Conservation (phyloP, 2,888 invertebrate genomes). For the Argyra leucocephala region DNA sequence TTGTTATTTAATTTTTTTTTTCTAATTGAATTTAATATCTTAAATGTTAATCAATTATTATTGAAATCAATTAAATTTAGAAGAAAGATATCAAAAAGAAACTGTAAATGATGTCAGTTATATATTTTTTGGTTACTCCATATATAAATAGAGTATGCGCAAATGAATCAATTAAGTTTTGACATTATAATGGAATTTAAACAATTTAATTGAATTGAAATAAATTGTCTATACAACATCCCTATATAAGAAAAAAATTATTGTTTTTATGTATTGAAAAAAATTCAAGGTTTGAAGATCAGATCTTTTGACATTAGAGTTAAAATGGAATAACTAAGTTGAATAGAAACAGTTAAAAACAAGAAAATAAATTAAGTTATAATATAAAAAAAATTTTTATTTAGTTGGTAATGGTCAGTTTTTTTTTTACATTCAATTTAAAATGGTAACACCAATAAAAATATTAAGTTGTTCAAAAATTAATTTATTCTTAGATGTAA, state of each 20-base stretch:
- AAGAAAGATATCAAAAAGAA: neutral
- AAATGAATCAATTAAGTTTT: neutral
- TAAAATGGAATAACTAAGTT: neutral
- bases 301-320: neutral
- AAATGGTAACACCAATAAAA: no score
- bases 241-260: no score
- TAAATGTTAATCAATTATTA: neutral
- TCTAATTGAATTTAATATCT: no score
- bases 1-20: no score
- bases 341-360: neutral
- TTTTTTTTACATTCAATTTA: no score
- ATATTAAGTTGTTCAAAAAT: no score
- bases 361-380: no score
- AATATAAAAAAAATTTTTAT: no score
- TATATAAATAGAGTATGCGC: neutral
- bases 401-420: no score
- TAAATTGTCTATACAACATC: no score
- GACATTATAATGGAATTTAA: neutral
- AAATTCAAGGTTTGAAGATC: neutral
- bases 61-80: neutral
- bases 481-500: no score
- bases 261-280: neutral
- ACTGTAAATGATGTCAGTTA: neutral
- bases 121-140: no score
- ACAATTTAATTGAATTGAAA: neutral